These are phyloP conservation scores for Esox lucius DNA, from an alignment of 2,797 vertebrate species.

Conservation along the genomic window DNA sequence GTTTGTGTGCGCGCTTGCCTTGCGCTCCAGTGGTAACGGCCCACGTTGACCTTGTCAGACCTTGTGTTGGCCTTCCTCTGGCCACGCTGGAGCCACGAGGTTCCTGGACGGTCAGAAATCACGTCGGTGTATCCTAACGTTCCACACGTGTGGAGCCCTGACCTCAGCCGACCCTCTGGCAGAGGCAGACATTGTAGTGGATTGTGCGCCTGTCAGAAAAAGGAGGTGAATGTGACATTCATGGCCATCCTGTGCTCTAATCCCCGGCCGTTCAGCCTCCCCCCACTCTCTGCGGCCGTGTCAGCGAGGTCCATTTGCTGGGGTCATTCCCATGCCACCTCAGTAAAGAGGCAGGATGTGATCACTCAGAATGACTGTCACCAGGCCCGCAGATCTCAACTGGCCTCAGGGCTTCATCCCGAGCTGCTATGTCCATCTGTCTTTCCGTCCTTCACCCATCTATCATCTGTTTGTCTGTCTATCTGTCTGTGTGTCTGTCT, in stretches of 20 bases:
- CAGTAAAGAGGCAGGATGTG: conserved; percentile 35
- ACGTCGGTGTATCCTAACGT: not conserved
- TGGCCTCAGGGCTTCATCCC: conserved; percentile 31
- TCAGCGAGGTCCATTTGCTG: not conserved
- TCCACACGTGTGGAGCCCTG: not conserved
- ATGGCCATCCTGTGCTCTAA: not conserved
- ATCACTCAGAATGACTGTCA: conserved; percentile 55
- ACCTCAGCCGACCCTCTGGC: too few relatives aligned
- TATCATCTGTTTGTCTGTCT: conserved; percentile 3
- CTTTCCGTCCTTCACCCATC: conserved; percentile 7
- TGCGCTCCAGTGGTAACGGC: not conserved
- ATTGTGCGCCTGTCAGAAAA: conserved; percentile 4
- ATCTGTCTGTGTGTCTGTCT: not conserved
- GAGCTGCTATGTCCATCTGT: conserved; percentile 15
- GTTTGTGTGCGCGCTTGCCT: not conserved
- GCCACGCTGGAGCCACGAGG: too few relatives aligned
- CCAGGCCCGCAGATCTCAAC: conserved; percentile 46
- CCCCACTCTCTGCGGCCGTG: not conserved
- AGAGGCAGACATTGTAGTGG: not conserved
- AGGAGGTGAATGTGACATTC: not conserved
- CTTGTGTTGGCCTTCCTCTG: not conserved
- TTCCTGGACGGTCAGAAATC: too few relatives aligned
- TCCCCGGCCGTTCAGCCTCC: not conserved
- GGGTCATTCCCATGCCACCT: not conserved
- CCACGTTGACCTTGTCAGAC: not conserved